These are phyloP conservation scores for Montipora capitata DNA, from an alignment of 92 coral and sea anemone genomes.

Conservation along the genomic window DNA sequence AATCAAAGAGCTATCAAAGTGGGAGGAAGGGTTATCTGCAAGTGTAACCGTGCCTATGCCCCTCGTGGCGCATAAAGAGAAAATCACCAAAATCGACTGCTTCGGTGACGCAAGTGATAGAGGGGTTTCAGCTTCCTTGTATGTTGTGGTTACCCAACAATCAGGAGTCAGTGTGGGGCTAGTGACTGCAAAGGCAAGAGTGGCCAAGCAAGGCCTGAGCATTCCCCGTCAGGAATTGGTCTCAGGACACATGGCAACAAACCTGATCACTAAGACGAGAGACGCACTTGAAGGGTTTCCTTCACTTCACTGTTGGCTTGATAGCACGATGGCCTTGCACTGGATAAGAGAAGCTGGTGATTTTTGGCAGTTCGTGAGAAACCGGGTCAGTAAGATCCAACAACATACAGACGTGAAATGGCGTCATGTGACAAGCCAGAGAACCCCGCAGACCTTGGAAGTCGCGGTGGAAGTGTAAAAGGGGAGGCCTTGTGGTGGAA, in stretches of 20 bases:
- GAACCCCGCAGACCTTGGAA: no score
- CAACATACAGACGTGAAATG: no score
- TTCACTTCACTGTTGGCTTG: conserved; percentile 63
- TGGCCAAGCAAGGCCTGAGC: no score
- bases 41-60: conserved; percentile 12
- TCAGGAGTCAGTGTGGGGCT: conserved; percentile 20
- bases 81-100: conserved; percentile 9
- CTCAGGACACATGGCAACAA: no score
- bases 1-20: not conserved
- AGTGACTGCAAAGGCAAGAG: no score
- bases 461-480: conserved; percentile 47
- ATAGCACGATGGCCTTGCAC: no score
- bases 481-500: conserved; percentile 12
- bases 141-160: conserved; percentile 38
- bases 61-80: not conserved
- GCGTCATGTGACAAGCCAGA: no score
- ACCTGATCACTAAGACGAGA: conserved; percentile 23
- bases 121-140: conserved; percentile 55
- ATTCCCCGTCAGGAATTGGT: no score
- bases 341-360: no score
- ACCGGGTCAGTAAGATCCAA: conserved; percentile 60
- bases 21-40: conserved; percentile 19
- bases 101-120: conserved; percentile 52
- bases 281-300: conserved; percentile 52
- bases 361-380: conserved; percentile 56